phyloP scores from a whole-genome alignment of 2,797 vertebrate species.

The Hoplostethus atlanticus region DNA sequence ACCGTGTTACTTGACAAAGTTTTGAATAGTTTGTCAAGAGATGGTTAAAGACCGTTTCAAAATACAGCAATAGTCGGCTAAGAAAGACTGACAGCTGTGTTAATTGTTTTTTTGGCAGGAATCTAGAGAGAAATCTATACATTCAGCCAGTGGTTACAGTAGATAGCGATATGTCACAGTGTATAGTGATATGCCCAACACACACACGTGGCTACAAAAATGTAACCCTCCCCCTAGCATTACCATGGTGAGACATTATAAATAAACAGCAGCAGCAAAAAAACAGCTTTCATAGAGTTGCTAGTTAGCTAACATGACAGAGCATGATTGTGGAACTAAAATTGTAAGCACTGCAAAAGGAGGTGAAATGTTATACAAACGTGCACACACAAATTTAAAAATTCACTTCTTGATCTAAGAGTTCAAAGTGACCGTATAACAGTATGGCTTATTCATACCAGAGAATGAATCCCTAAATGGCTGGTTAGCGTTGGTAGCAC shows the following conservation, averaged over 20 bases:
- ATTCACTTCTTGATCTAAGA: not conserved
- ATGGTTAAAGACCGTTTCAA: too few relatives aligned
- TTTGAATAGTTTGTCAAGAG: too few relatives aligned
- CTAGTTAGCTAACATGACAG: too few relatives aligned
- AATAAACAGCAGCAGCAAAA: not conserved
- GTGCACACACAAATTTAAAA: too few relatives aligned
- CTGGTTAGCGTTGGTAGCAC: too few relatives aligned
- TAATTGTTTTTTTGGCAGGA: too few relatives aligned
- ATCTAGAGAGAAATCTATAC: not conserved
- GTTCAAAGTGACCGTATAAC: conserved; percentile 8
- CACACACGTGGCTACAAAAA: conserved; percentile 21
- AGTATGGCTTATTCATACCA: conserved; percentile 5
- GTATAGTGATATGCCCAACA: conserved; percentile 19
- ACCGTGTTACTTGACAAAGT: too few relatives aligned
- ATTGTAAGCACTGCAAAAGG: too few relatives aligned
- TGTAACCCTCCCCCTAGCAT: conserved; percentile 1
- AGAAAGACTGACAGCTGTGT: too few relatives aligned
- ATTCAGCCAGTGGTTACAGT: conserved; percentile 28
- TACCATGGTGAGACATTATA: not conserved
- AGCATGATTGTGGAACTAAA: too few relatives aligned
- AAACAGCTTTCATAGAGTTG: too few relatives aligned
- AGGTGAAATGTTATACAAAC: not conserved
- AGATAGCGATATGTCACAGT: conserved; percentile 28
- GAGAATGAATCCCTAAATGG: not conserved
- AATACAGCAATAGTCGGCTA: too few relatives aligned